A percentile compares a stretch with the other conserved stretches of the same genome.
These are phyloP conservation scores for Idaea aversata DNA, from an alignment of 2,888 invertebrate species.

Conservation along the genomic window DNA sequence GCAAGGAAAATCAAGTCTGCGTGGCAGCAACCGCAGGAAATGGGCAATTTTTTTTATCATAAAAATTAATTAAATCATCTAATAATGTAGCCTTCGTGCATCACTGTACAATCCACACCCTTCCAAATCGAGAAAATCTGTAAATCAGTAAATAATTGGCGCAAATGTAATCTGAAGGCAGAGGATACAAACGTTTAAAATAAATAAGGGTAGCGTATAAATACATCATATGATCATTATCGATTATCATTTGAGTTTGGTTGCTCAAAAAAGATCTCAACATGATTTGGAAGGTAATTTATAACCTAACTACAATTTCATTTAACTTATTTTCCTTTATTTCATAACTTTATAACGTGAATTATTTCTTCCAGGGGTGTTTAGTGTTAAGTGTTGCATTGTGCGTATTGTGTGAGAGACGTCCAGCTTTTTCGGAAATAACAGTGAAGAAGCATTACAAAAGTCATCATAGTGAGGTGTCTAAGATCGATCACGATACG, in stretches of 20 bases:
- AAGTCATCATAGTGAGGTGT: constrained; percentile 45
- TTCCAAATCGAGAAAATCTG: constrained; percentile 15
- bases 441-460: constrained; percentile 35
- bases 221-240: constrained; percentile 44
- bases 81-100: background rate
- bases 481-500: constrained; percentile 48
- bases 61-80: background rate
- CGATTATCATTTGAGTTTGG: constrained; percentile 42
- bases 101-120: background rate
- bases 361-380: constrained; percentile 2
- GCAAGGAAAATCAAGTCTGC: background rate
- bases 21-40: background rate
- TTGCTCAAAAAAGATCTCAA: constrained; percentile 46
- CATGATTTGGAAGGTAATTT: constrained; percentile 63
- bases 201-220: constrained; percentile 50
- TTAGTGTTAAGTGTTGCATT: constrained; percentile 41
- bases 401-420: constrained; percentile 47
- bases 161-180: background rate
- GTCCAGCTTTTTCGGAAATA: constrained; percentile 54
- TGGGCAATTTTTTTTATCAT: background rate
- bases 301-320: constrained; percentile 7
- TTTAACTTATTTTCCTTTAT: constrained; percentile 8
- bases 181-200: constrained; percentile 48
- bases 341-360: background rate
- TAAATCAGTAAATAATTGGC: constrained; percentile 5